phyloP scores from a whole-genome alignment of 2,113 vertebrate species.

The Egretta garzetta region DNA sequence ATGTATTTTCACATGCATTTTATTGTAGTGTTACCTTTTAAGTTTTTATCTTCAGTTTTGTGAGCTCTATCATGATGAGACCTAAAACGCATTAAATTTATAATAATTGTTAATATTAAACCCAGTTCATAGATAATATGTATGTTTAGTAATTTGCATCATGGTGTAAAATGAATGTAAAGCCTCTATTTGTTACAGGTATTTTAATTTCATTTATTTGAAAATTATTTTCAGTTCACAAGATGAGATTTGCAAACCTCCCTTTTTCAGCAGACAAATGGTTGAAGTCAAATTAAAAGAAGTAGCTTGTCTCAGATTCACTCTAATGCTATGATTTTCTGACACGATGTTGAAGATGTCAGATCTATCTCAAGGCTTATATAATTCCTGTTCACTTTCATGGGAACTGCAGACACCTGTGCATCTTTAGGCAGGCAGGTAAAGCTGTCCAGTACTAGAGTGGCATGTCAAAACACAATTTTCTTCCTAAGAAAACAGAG shows the following conservation, averaged over 20 bases:
- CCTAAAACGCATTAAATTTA: background rate
- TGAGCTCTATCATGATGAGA: background rate
- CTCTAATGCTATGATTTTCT: slow-evolving; percentile 14
- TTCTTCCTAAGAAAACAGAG: background rate
- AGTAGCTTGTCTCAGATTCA: background rate
- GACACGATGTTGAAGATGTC: background rate
- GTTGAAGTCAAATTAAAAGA: slow-evolving; percentile 31
- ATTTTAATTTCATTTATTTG: background rate
- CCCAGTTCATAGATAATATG: background rate
- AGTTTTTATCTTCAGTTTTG: background rate
- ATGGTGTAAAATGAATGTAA: background rate
- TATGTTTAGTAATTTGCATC: background rate
- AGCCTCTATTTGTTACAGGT: background rate
- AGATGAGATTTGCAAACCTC: background rate
- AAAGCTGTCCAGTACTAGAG: background rate
- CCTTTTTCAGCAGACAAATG: background rate
- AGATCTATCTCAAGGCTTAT: background rate
- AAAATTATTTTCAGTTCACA: slow-evolving; percentile 26
- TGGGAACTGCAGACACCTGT: background rate
- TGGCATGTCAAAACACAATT: background rate
- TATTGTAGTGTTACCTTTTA: background rate
- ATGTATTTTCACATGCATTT: background rate
- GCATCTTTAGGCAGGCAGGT: background rate
- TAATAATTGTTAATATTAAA: background rate
- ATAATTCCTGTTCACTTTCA: background rate